Evolutionary conservation across 2,113 vertebrate genomes (phyloP).

Genomic region (Excalfactoria chinensis): DNA sequence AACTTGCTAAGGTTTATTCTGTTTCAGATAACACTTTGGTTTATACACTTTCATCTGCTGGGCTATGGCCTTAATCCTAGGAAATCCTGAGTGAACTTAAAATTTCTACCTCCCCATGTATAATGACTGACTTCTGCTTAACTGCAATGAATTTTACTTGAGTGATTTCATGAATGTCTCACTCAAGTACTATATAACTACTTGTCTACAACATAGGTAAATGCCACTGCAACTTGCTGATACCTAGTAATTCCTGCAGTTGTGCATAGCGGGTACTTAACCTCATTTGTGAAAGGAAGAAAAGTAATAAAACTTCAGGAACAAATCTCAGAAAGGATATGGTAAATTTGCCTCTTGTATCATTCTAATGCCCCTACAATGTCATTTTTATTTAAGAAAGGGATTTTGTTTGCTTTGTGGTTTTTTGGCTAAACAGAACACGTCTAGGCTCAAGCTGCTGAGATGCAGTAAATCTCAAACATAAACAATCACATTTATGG

Average conservation of each 20-base stretch:
- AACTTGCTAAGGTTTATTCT: background rate
- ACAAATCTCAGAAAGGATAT: background rate
- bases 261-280: background rate
- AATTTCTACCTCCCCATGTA: background rate
- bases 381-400: background rate
- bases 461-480: background rate
- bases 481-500: background rate
- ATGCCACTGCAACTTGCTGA: background rate
- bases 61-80: background rate
- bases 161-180: background rate
- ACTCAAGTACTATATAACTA: background rate
- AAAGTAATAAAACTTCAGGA: background rate
- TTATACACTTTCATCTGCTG: background rate
- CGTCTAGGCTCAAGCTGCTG: background rate
- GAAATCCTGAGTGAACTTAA: background rate
- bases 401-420: background rate
- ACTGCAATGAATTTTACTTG: background rate
- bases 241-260: fast-evolving
- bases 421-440: background rate
- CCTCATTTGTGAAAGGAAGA: background rate
- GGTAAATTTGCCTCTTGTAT: background rate
- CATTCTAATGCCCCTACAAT: background rate
- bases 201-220: background rate
- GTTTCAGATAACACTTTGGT: background rate
- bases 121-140: background rate